These are phyloP conservation scores for Oreochromis spilurus DNA, from an alignment of 2,113 vertebrate genomes.

Conservation along the genomic window DNA sequence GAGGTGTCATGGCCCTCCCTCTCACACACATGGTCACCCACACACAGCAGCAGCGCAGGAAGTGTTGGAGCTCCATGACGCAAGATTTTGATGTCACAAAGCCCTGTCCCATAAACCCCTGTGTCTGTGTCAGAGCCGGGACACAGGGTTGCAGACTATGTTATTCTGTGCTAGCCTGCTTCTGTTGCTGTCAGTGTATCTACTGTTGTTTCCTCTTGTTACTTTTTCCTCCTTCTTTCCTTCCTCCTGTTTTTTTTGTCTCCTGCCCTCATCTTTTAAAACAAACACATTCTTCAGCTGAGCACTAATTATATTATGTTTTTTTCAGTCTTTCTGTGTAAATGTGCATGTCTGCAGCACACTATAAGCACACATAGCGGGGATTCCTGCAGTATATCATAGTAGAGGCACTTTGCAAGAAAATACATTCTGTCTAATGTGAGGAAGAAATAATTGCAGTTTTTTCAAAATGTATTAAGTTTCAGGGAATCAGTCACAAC, in stretches of 20 bases:
- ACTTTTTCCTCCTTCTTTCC: neutral
- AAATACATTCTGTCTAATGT: neutral
- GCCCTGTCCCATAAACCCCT: conserved; percentile 8
- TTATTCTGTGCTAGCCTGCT: neutral
- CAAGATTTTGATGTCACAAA: conserved; percentile 35
- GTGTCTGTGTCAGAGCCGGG: neutral
- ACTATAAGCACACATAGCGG: neutral
- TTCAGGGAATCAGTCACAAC: neutral
- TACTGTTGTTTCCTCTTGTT: neutral
- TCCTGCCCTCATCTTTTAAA: neutral
- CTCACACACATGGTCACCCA: conserved; percentile 6
- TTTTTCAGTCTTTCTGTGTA: neutral
- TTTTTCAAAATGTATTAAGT: neutral
- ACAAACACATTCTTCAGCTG: neutral
- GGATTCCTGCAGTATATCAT: neutral
- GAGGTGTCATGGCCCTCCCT: conserved; percentile 51
- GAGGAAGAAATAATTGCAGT: neutral
- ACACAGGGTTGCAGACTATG: neutral
- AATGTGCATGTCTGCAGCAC: neutral
- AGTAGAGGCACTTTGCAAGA: neutral
- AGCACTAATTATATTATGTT: neutral
- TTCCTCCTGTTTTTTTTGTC: neutral
- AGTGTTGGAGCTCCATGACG: conserved; percentile 44
- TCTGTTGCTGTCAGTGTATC: neutral
- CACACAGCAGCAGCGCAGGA: conserved; percentile 40